Percentiles rank a stretch among this genome's conserved stretches.
Evolutionary conservation across 1,140 invertebrate genomes (phyloP).

Genomic region (Tetramorium simillimum): DNA sequence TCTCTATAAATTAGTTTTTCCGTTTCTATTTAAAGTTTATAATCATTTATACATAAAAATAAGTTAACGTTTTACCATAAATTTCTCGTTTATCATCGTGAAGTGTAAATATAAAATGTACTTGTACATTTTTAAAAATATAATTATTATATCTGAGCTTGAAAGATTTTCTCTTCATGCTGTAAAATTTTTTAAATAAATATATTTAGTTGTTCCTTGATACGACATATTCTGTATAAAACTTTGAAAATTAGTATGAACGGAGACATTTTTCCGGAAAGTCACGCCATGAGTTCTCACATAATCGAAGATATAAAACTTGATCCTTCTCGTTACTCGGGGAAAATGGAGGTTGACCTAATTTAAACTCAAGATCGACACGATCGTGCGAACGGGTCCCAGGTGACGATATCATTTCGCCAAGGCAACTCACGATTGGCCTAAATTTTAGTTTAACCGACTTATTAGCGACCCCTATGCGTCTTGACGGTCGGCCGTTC

Average conservation of each 20-base stretch:
- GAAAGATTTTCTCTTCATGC: neutral
- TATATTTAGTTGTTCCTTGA: neutral
- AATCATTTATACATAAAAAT: conserved; percentile 43
- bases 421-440: conserved; percentile 71
- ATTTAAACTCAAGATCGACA: conserved; percentile 38
- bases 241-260: neutral
- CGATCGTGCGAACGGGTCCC: conserved; percentile 2
- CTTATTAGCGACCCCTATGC: conserved; percentile 17
- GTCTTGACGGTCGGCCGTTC: conserved; percentile 30
- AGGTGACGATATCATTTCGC: conserved; percentile 57
- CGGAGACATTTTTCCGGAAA: neutral
- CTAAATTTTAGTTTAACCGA: conserved; percentile 77
- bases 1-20: conserved; percentile 50
- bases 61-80: neutral
- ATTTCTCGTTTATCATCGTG: conserved; percentile 5
- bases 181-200: neutral
- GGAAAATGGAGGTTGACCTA: conserved; percentile 11
- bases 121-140: neutral
- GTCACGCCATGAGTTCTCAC: conserved; percentile 8
- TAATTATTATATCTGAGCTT: neutral
- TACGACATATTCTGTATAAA: neutral
- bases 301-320: conserved; percentile 6
- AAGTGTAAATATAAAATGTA: neutral
- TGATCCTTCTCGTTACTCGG: neutral
- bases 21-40: conserved; percentile 35